Evolutionary conservation across 1,140 invertebrate genomes (phyloP).

Genomic region (Diploscapter pachys): DNA sequence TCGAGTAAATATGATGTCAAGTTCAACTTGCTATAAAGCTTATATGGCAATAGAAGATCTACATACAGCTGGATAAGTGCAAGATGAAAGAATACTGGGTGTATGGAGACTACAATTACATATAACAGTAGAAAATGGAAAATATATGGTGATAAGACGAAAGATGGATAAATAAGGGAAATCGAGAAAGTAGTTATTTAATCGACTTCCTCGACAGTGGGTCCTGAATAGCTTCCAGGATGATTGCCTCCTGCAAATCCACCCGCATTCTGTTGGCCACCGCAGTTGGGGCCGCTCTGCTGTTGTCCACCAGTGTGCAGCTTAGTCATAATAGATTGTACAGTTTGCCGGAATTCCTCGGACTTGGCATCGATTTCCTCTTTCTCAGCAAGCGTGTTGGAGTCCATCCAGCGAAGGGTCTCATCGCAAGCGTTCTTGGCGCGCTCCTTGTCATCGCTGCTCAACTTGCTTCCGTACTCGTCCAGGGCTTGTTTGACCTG

Average conservation of each 20-base stretch:
- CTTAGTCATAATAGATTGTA: slow-evolving; percentile 67
- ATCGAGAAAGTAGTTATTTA: slow-evolving; percentile 16
- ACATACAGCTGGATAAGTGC: too few species aligned
- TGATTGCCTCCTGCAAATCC: slow-evolving; percentile 24
- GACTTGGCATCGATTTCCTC: slow-evolving; percentile 61
- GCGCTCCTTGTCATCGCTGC: slow-evolving; percentile 21
- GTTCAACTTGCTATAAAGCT: too few species aligned
- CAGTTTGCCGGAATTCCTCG: slow-evolving; percentile 64
- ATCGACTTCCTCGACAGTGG: slow-evolving; percentile 56
- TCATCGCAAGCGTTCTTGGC: slow-evolving; percentile 32
- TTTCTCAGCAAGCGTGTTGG: slow-evolving; percentile 63
- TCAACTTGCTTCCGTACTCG: slow-evolving; percentile 30
- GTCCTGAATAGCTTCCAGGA: slow-evolving; percentile 21
- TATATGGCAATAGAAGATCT: too few species aligned
- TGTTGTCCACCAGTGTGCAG: slow-evolving; percentile 40
- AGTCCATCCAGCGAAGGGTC: slow-evolving; percentile 63
- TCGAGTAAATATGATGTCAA: too few species aligned
- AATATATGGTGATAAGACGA: too few species aligned
- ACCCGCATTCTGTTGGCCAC: not conserved
- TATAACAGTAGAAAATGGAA: too few species aligned
- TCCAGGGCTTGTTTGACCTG: slow-evolving; percentile 40
- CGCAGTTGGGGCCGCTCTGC: slow-evolving; percentile 7
- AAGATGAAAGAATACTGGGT: too few species aligned
- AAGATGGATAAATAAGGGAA: too few species aligned
- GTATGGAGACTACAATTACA: too few species aligned